These are phyloP conservation scores for Orussus abietinus DNA, from an alignment of 1,140 invertebrate genomes.

Conservation along the genomic window DNA sequence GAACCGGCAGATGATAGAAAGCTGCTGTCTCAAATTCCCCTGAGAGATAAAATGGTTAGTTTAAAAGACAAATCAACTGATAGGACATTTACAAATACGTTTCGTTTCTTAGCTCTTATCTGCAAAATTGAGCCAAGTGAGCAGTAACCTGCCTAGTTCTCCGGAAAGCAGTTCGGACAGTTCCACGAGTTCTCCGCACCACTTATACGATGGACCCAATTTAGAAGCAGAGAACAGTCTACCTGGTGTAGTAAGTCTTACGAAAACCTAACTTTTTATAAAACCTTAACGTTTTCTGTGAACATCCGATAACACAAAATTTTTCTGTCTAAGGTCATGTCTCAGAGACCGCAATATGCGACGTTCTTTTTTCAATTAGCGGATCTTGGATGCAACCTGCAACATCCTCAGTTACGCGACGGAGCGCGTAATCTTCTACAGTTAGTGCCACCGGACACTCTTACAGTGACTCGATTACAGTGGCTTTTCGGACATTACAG, in stretches of 20 bases:
- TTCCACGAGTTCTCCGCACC: constrained; percentile 82
- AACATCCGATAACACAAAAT: constrained; percentile 42
- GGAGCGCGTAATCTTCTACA: constrained; percentile 82
- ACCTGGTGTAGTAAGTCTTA: constrained; percentile 79
- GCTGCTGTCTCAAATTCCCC: constrained; percentile 79
- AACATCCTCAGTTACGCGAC: constrained; percentile 77
- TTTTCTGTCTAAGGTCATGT: constrained; percentile 60
- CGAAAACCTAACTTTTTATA: constrained; percentile 10
- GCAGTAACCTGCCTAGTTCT: constrained; percentile 78
- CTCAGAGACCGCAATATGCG: constrained; percentile 75
- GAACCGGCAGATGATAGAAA: constrained; percentile 86
- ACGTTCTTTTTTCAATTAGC: constrained; percentile 89
- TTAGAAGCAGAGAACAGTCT: constrained; percentile 82
- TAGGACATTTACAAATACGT: constrained; percentile 14
- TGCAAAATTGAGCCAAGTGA: constrained; percentile 79
- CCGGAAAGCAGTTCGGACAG: constrained; percentile 84
- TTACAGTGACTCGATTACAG: constrained; percentile 66
- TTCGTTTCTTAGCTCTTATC: constrained; percentile 65
- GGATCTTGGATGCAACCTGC: constrained; percentile 79
- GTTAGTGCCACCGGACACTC: constrained; percentile 82
- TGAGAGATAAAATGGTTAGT: constrained; percentile 86
- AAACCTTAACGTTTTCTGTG: constrained; percentile 48
- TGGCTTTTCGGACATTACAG: constrained; percentile 53
- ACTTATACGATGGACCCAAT: constrained; percentile 72
- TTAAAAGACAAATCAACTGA: constrained; percentile 3